A percentile compares a stretch with the other conserved stretches of the same genome.
Evolutionary conservation across 2,113 vertebrate genomes (phyloP).

Genomic region (Paracanthobrama guichenoti): DNA sequence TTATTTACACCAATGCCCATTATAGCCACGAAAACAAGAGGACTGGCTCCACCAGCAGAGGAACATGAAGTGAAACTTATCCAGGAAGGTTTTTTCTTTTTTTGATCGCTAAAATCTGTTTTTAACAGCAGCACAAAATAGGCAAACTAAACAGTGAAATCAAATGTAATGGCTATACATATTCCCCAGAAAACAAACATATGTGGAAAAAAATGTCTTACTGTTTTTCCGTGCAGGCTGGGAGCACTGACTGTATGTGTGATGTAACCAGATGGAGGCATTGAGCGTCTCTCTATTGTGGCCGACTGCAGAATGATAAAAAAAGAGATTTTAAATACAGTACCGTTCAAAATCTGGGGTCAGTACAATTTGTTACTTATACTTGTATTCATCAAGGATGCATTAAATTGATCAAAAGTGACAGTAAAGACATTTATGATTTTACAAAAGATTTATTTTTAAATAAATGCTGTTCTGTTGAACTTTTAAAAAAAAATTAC

Average conservation of each 20-base stretch:
- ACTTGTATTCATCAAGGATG: too few relatives aligned
- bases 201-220: slow-evolving; percentile 65
- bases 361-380: too few relatives aligned
- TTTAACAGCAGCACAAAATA: not conserved
- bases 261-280: slow-evolving; percentile 91
- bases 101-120: not conserved
- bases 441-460: too few relatives aligned
- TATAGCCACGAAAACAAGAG: not conserved
- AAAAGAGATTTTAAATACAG: not conserved
- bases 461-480: too few relatives aligned
- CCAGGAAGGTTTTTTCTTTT: too few relatives aligned
- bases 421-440: too few relatives aligned
- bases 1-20: slow-evolving; percentile 18
- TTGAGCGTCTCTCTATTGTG: slow-evolving; percentile 85
- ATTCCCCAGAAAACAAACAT: not conserved
- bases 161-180: not conserved
- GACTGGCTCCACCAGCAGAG: not conserved
- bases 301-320: slow-evolving; percentile 74
- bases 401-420: too few relatives aligned
- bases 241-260: slow-evolving; percentile 95
- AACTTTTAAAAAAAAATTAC: too few relatives aligned
- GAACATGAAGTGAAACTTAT: not conserved
- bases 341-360: too few relatives aligned
- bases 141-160: not conserved
- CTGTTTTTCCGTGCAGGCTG: slow-evolving; percentile 95